These are phyloP conservation scores for Tethya wilhelma DNA, from an alignment of 37 sponge, comb jelly and placozoan species.

Conservation along the genomic window DNA sequence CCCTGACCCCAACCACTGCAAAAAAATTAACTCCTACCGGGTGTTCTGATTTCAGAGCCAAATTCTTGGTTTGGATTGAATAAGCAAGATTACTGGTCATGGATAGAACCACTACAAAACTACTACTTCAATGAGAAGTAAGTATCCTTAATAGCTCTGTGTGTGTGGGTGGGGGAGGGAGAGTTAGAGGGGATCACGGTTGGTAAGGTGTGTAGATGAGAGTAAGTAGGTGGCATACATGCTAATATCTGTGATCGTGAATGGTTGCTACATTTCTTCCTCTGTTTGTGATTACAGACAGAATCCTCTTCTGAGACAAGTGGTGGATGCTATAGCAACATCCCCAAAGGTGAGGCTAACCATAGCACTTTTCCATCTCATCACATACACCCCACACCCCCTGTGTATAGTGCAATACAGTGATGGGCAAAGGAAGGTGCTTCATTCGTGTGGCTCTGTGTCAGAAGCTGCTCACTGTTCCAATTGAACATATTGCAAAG, in stretches of 20 bases:
- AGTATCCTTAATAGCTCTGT: too few relatives aligned
- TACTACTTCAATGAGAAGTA: constrained; percentile 67
- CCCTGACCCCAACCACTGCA: neutral
- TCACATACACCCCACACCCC: neutral
- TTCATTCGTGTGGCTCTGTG: constrained; percentile 69
- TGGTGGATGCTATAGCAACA: constrained; percentile 21
- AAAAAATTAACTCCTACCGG: too few relatives aligned
- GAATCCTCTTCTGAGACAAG: constrained; percentile 63
- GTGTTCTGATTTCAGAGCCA: constrained; percentile 46
- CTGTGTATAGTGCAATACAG: constrained; percentile 29
- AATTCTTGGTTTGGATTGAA: constrained; percentile 77
- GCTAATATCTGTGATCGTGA: too few relatives aligned
- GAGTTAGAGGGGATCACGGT: neutral
- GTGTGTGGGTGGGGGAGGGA: too few relatives aligned
- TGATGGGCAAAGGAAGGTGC: constrained; percentile 69
- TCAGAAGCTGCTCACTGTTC: constrained; percentile 75
- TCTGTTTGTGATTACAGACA: constrained; percentile 35
- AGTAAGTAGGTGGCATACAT: too few relatives aligned
- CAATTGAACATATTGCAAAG: constrained; percentile 71
- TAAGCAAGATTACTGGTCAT: constrained; percentile 81
- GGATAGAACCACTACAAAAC: constrained; percentile 76
- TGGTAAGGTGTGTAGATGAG: neutral
- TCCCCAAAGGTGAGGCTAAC: constrained; percentile 37
- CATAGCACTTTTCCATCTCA: neutral
- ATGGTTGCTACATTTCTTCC: too few relatives aligned